Evolutionary conservation across 2,113 vertebrate genomes (phyloP).

Genomic region (Nothocercus nigrocapillus): DNA sequence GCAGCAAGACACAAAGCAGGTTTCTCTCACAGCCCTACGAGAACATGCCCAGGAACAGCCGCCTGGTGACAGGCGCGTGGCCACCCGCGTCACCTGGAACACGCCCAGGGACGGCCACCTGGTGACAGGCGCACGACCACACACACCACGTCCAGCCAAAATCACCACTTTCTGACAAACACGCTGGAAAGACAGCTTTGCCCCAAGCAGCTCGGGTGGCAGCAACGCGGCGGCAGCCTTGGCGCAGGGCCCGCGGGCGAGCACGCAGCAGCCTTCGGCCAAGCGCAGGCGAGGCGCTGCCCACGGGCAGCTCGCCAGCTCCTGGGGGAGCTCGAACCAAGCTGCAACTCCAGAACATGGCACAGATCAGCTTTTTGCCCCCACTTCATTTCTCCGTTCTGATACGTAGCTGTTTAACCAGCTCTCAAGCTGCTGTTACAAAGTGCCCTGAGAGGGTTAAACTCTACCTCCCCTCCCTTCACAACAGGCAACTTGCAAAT

Average conservation of each 20-base stretch:
- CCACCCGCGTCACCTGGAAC: too few relatives aligned
- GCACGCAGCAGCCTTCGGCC: background rate
- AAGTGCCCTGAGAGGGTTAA: background rate
- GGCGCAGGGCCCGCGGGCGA: background rate
- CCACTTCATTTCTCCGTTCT: background rate
- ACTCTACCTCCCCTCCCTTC: background rate
- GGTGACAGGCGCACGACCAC: too few relatives aligned
- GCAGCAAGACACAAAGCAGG: background rate
- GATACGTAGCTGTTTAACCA: background rate
- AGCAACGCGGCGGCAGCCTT: background rate
- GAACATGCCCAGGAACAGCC: background rate
- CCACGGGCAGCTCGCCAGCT: background rate
- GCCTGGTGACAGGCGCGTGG: background rate
- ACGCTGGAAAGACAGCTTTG: background rate
- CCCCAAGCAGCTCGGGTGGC: background rate
- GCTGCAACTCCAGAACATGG: background rate
- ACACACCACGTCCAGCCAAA: too few relatives aligned
- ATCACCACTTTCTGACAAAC: too few relatives aligned
- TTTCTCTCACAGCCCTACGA: accelerated
- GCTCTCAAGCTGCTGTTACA: background rate
- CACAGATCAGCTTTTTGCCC: background rate
- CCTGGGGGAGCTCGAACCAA: background rate
- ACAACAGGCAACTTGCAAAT: constrained; percentile 28
- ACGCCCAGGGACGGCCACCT: too few relatives aligned
- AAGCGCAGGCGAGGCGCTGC: background rate